Evolutionary conservation across 2,113 vertebrate species (phyloP), one percentile per base, ranked within the genome.

Genomic region (Acrocephalus arundinaceus): DNA sequence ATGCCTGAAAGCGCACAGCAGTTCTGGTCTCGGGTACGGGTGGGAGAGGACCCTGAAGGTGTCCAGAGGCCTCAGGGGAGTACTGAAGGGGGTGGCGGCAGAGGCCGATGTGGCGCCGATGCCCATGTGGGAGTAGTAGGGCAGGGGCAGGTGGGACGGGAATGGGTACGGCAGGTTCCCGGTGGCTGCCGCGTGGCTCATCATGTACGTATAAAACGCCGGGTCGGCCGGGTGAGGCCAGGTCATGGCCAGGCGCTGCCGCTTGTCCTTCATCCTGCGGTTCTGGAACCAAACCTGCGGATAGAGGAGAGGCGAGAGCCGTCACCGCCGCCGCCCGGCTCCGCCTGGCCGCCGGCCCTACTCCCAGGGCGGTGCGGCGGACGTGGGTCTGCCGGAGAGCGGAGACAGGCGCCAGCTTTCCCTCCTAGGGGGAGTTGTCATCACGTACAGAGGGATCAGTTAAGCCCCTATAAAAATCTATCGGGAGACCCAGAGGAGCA

Each of bases 281-380:
- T 99, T 99, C 98, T 99, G 99, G 98, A 99, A 99, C 99, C 99
- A 99, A 85, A 99, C 99, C 99, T 99, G 97, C 28, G 74, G 65
- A 84, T 4, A 94, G 72, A 93, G 84, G 88, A 85, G 62, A 81
- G 68, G 83, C 76, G 25, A 94, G 25, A 73, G 70, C 62, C 41
- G 75, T 94, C 86, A 91, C 73, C n/a, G 13, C 86, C 17, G 21
- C 80, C 22, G 33, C 25, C 63, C 27, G n/a, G n/a, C 75, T 71
- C 48, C n/a, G 10, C 51, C 71, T 16, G 71, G 16, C 54, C 11
- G 17, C 57, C 41, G 62, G 39, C 31, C 54, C 33, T 25, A 0
- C 63, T 24, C 22, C 72, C 31, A 6, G 35, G 19, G n/a, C 12
- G 14, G 22, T 2, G 46, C 11, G 65, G 45, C 20, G 7, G 71